A percentile compares a stretch with the other conserved stretches of the same genome.
These are phyloP conservation scores for Eulithis testata DNA, from an alignment of 2,888 invertebrate species.

Conservation along the genomic window DNA sequence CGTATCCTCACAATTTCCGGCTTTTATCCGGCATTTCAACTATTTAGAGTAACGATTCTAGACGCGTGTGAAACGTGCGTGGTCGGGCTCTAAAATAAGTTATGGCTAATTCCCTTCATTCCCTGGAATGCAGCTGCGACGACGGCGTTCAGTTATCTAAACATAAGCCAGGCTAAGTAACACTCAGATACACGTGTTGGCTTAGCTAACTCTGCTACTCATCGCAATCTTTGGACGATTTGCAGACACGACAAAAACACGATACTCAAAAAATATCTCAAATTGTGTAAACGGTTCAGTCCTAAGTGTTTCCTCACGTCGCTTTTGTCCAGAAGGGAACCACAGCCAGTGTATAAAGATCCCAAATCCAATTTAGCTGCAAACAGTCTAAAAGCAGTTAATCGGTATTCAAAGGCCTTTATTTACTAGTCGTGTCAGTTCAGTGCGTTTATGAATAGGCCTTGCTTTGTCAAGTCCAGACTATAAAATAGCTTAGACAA, in stretches of 20 bases:
- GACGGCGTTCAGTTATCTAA: slow-evolving; percentile 71
- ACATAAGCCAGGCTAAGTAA: slow-evolving; percentile 48
- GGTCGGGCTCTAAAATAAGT: slow-evolving; percentile 59
- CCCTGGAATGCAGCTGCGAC: slow-evolving; percentile 65
- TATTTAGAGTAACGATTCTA: slow-evolving; percentile 4
- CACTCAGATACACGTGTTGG: slow-evolving; percentile 19
- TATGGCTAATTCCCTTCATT: slow-evolving; percentile 67
- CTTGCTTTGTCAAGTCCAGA: slow-evolving; percentile 50
- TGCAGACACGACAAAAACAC: no score
- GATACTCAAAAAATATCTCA: no score
- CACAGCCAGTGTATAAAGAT: slow-evolving; percentile 50
- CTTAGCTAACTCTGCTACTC: slow-evolving; percentile 3
- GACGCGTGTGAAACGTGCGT: slow-evolving; percentile 43
- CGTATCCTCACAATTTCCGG: background rate
- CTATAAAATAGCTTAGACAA: slow-evolving; percentile 43
- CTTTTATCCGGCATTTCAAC: slow-evolving; percentile 8
- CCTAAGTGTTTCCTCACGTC: slow-evolving; percentile 3
- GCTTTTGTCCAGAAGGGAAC: slow-evolving; percentile 55
- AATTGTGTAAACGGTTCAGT: background rate
- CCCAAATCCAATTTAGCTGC: slow-evolving; percentile 50
- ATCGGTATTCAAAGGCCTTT: slow-evolving; percentile 45
- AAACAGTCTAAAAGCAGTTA: slow-evolving; percentile 28
- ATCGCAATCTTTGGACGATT: background rate
- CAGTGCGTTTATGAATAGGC: slow-evolving; percentile 54
- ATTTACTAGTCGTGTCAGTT: slow-evolving; percentile 49